These are phyloP conservation scores for Antitype chi DNA, from an alignment of 2,888 invertebrate species.

Conservation along the genomic window DNA sequence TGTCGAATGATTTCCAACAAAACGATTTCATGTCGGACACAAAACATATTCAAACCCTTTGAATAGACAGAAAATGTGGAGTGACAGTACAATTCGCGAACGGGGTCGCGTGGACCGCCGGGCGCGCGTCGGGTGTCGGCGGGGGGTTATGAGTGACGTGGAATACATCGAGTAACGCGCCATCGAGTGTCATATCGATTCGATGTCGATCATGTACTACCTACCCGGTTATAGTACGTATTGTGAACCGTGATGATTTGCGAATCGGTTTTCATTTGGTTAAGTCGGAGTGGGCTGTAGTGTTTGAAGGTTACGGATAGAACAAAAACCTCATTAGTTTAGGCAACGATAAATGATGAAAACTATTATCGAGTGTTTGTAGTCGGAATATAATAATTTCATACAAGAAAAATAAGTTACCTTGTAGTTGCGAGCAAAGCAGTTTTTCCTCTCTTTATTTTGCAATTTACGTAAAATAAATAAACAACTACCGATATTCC, in stretches of 20 bases:
- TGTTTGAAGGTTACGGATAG: neutral
- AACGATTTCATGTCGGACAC: constrained; percentile 65
- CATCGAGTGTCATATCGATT: constrained; percentile 58
- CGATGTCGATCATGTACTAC: constrained; percentile 43
- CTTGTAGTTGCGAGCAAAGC: neutral
- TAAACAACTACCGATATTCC: constrained; percentile 12
- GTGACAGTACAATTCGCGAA: constrained; percentile 72
- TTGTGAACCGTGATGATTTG: constrained; percentile 41
- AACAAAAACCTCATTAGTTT: neutral
- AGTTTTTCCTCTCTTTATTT: neutral
- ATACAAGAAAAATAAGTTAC: neutral
- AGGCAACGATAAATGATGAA: neutral
- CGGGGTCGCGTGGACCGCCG: constrained; percentile 59
- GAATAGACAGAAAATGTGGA: constrained; percentile 66
- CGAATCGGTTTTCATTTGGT: constrained; percentile 45
- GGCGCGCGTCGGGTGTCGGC: constrained; percentile 2
- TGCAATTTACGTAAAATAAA: neutral
- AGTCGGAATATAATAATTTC: neutral
- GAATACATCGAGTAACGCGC: constrained; percentile 57
- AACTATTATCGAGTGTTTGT: neutral
- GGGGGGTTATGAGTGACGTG: constrained; percentile 61
- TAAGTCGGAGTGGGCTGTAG: neutral
- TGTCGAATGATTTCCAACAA: constrained; percentile 64
- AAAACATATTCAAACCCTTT: constrained; percentile 70
- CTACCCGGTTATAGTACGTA: constrained; percentile 35